phyloP scores from a whole-genome alignment of 2,888 invertebrate species.

The Monochamus alternatus region DNA sequence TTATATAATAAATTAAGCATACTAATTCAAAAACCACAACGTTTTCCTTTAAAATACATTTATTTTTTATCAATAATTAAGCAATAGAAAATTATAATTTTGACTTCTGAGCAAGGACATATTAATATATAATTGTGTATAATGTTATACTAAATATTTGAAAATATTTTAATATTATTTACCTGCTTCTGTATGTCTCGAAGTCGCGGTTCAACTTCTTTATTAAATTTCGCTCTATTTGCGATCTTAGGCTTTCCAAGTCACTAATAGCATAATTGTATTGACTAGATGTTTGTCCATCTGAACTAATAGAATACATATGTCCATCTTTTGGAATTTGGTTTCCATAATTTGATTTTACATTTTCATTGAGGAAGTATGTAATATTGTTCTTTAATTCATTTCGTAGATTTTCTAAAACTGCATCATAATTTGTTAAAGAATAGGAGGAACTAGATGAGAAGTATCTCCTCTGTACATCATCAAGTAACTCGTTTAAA shows the following conservation, averaged over 20 bases:
- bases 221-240: constrained; percentile 64
- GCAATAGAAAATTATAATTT: no score
- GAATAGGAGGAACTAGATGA: constrained; percentile 49
- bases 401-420: constrained; percentile 62
- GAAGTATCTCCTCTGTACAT: constrained; percentile 58
- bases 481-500: constrained; percentile 61
- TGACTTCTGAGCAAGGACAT: no score
- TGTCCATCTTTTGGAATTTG: constrained; percentile 62
- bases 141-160: no score
- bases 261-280: constrained; percentile 65
- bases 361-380: constrained; percentile 61
- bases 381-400: constrained; percentile 65
- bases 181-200: constrained; percentile 51
- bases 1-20: no score
- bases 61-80: no score
- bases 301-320: constrained; percentile 59
- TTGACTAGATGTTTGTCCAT: constrained; percentile 56
- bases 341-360: constrained; percentile 64
- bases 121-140: no score
- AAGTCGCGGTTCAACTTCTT: constrained; percentile 62
- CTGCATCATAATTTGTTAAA: constrained; percentile 57
- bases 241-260: constrained; percentile 62
- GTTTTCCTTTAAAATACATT: no score
- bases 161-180: constrained; percentile 5
- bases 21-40: no score